Conservation (phyloP, 2,113 vertebrate species). For the Numenius arquata region DNA sequence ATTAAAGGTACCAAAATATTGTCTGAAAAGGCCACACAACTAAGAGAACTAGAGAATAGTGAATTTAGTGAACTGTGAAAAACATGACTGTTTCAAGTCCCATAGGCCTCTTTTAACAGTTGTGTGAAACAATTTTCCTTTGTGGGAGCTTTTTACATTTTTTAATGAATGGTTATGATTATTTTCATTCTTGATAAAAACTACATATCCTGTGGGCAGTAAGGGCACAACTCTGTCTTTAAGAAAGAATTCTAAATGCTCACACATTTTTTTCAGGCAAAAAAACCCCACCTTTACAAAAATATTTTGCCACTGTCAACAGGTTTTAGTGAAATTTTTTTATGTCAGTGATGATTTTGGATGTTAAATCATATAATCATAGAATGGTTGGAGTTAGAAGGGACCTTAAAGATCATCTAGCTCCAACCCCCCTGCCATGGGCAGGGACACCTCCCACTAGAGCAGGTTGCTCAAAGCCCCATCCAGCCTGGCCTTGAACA, state of each 20-base stretch:
- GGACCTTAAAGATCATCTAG: not conserved
- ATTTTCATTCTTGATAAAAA: not conserved
- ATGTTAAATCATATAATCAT: not conserved
- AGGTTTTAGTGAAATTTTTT: not conserved
- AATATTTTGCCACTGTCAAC: not conserved
- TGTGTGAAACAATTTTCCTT: not conserved
- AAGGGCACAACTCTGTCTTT: not conserved
- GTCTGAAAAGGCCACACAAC: not conserved
- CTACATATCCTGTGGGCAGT: not conserved
- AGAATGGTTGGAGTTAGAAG: not conserved
- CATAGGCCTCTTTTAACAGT: not conserved
- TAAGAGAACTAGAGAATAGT: not conserved
- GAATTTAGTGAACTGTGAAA: not conserved
- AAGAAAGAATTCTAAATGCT: not conserved
- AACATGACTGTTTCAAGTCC: not conserved
- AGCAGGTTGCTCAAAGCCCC: not conserved
- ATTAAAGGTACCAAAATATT: not conserved
- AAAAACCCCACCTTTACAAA: not conserved
- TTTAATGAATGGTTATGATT: not conserved
- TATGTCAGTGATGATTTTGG: not conserved
- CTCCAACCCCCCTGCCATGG: not conserved
- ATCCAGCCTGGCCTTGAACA: not conserved
- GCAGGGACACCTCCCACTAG: not conserved
- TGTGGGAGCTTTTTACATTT: not conserved
- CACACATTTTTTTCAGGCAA: not conserved